phyloP scores from a whole-genome alignment of 2,888 invertebrate genomes.

The Buathra laborator region DNA sequence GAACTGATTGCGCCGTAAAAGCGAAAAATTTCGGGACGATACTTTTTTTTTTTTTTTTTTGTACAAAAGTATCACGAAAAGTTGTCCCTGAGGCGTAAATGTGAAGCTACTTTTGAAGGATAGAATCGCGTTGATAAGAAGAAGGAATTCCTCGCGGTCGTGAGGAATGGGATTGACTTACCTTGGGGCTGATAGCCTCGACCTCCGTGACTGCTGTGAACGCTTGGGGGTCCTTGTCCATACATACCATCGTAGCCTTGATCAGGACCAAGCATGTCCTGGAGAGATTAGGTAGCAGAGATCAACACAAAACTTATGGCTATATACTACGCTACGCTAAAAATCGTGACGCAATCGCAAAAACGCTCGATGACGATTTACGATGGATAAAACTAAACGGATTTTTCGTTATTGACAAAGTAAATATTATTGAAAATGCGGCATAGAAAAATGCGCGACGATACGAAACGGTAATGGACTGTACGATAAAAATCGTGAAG shows the following conservation, averaged over 20 bases:
- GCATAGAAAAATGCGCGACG: not conserved
- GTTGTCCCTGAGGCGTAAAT: conserved; percentile 5
- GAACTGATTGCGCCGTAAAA: no score
- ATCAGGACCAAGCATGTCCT: conserved; percentile 97
- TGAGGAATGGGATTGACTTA: conserved; percentile 85
- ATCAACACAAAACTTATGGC: conserved; percentile 78
- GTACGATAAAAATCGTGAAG: no score
- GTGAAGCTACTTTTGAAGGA: conserved; percentile 61
- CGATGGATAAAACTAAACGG: conserved; percentile 4
- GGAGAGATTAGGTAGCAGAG: conserved; percentile 84
- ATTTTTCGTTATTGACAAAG: not conserved
- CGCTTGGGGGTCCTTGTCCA: conserved; percentile 95
- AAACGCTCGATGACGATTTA: conserved; percentile 22
- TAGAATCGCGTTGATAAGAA: conserved; percentile 34
- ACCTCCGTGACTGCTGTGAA: conserved; percentile 92
- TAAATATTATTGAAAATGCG: not conserved
- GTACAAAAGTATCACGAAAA: conserved; percentile 65
- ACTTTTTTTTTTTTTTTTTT: not conserved
- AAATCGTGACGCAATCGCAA: conserved; percentile 10
- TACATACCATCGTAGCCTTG: conserved; percentile 97
- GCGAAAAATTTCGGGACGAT: not conserved
- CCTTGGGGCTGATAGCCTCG: conserved; percentile 94
- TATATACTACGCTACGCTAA: conserved; percentile 47
- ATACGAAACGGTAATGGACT: no score
- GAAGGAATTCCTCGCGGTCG: not conserved